Conservation (phyloP, 2,888 invertebrate species). For the Branchinecta sandiegonensis region DNA sequence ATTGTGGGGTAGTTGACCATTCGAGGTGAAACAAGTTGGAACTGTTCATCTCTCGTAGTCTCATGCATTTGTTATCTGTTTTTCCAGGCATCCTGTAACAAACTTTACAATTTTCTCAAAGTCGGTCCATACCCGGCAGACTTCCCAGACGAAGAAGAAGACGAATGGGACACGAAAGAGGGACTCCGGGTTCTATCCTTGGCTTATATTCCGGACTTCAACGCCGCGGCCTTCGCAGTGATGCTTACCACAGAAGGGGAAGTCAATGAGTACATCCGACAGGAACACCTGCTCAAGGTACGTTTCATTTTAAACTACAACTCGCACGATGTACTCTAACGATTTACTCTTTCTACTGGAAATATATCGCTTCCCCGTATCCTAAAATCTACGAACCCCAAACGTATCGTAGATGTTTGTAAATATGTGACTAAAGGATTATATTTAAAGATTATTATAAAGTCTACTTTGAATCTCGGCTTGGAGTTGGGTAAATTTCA, state of each 20-base stretch:
- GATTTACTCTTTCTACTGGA: no score
- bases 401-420: no score
- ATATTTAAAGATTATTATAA: no score
- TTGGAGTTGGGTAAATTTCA: no score
- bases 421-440: no score
- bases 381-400: no score
- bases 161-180: slow-evolving; percentile 72
- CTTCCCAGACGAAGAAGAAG: slow-evolving; percentile 68
- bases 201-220: slow-evolving; percentile 69
- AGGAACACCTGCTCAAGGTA: slow-evolving; percentile 63
- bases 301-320: background rate
- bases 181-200: slow-evolving; percentile 75
- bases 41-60: no score
- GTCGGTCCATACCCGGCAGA: slow-evolving; percentile 64
- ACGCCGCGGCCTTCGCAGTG: slow-evolving; percentile 73
- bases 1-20: no score
- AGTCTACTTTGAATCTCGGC: no score
- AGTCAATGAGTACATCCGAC: slow-evolving; percentile 72
- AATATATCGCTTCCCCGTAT: no score
- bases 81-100: slow-evolving; percentile 54
- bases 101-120: slow-evolving; percentile 79
- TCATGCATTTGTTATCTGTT: background rate
- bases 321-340: no score
- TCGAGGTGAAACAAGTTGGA: no score
- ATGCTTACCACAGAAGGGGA: slow-evolving; percentile 78